These are phyloP conservation scores for Gnatocerus cornutus DNA, from an alignment of 2,888 invertebrate genomes.

Conservation along the genomic window DNA sequence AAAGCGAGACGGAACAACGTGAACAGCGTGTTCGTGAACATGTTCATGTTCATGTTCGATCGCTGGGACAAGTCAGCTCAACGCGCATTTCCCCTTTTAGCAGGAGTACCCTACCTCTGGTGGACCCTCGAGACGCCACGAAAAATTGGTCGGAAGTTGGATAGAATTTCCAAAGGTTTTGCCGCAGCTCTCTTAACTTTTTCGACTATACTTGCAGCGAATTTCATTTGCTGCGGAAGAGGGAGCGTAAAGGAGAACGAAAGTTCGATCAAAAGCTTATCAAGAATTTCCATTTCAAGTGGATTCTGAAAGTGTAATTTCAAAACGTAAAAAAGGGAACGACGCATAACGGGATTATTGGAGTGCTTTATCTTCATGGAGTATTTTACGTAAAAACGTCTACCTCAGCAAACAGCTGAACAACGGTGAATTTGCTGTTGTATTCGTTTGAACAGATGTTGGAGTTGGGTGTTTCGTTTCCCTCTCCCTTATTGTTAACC, in stretches of 20 bases:
- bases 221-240: not conserved
- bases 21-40: conserved; percentile 39
- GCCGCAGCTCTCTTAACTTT: not conserved
- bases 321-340: too few relatives aligned
- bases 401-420: too few relatives aligned
- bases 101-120: not conserved
- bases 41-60: conserved; percentile 39
- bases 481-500: too few relatives aligned
- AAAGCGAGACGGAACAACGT: conserved; percentile 32
- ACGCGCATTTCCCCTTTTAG: conserved; percentile 1
- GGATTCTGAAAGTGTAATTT: too few relatives aligned
- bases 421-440: too few relatives aligned
- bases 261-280: not conserved
- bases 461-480: too few relatives aligned
- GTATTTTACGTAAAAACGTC: too few relatives aligned
- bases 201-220: not conserved
- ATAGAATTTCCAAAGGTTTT: not conserved
- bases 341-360: too few relatives aligned
- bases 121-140: not conserved
- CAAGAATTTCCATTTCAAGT: not conserved
- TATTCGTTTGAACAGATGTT: too few relatives aligned
- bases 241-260: not conserved
- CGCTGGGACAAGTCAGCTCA: conserved; percentile 9
- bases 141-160: not conserved
- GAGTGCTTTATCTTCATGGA: too few relatives aligned